Evolutionary conservation across 2,797 vertebrate species (phyloP).

Genomic region (Octomys mimax): DNA sequence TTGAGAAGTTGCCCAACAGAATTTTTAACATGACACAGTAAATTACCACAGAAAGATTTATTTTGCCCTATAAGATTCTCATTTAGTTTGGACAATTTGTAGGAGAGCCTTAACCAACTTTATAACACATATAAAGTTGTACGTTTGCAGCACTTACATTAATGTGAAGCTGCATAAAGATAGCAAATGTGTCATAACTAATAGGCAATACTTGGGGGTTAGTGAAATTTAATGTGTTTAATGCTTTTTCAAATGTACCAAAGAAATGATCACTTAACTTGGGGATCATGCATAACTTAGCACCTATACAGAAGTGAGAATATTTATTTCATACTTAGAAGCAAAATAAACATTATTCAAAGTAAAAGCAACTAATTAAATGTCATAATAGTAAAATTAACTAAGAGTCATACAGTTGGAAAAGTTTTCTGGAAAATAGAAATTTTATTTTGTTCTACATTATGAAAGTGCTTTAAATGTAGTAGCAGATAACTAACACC

Average conservation of each 20-base stretch:
- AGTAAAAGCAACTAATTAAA: constrained; percentile 56
- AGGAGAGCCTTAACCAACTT: constrained; percentile 26
- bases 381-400: constrained; percentile 45
- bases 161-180: constrained; percentile 47
- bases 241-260: constrained; percentile 26
- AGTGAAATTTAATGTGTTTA: not conserved
- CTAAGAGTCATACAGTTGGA: constrained; percentile 11
- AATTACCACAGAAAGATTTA: constrained; percentile 17
- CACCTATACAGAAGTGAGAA: not conserved
- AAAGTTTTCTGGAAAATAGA: not conserved
- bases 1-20: constrained; percentile 49
- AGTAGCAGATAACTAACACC: constrained; percentile 20
- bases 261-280: constrained; percentile 53
- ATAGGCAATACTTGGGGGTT: constrained; percentile 14
- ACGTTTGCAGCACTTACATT: constrained; percentile 40
- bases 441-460: constrained; percentile 12
- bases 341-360: constrained; percentile 41
- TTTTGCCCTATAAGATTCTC: constrained; percentile 63
- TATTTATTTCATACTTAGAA: constrained; percentile 23
- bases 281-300: not conserved
- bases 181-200: constrained; percentile 58
- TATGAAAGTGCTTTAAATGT: constrained; percentile 7
- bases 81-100: constrained; percentile 63
- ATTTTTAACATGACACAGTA: constrained; percentile 52
- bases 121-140: constrained; percentile 43